These are phyloP conservation scores for Gopherus flavomarginatus DNA, from an alignment of 2,113 vertebrate genomes.

Conservation along the genomic window DNA sequence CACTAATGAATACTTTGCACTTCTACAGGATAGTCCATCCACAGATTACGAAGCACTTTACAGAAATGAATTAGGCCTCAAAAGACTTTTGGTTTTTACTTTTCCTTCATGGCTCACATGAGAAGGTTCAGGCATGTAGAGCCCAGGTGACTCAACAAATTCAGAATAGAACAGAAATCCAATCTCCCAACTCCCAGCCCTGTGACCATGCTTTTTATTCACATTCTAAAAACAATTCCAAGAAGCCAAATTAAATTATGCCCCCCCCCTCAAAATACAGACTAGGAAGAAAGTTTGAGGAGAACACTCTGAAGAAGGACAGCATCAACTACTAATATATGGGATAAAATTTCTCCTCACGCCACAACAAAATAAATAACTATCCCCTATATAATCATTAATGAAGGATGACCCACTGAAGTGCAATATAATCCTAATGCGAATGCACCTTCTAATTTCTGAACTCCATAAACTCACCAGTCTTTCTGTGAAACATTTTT, in stretches of 20 bases:
- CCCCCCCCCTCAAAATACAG: neutral
- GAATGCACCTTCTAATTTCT: neutral
- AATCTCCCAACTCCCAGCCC: accelerated
- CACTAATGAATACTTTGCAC: accelerated
- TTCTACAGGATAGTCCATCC: neutral
- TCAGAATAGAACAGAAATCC: neutral
- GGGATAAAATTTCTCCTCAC: neutral
- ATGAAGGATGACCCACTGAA: neutral
- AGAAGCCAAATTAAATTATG: neutral
- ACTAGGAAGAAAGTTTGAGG: accelerated
- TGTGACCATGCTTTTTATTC: neutral
- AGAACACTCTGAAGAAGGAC: neutral
- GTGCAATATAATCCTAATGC: neutral
- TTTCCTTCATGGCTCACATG: neutral
- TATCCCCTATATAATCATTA: neutral
- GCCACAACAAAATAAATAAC: neutral
- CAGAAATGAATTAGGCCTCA: neutral
- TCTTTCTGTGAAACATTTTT: constrained; percentile 98
- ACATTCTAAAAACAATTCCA: neutral
- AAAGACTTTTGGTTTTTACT: neutral
- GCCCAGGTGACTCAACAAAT: accelerated
- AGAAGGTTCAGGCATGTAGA: neutral
- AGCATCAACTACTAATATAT: neutral
- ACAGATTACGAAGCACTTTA: neutral
- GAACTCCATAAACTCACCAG: constrained; percentile 84